Percentiles rank a stretch among this genome's conserved stretches.
These are phyloP conservation scores for Nycticorax nycticorax DNA, from an alignment of 2,113 vertebrate species.

Conservation along the genomic window DNA sequence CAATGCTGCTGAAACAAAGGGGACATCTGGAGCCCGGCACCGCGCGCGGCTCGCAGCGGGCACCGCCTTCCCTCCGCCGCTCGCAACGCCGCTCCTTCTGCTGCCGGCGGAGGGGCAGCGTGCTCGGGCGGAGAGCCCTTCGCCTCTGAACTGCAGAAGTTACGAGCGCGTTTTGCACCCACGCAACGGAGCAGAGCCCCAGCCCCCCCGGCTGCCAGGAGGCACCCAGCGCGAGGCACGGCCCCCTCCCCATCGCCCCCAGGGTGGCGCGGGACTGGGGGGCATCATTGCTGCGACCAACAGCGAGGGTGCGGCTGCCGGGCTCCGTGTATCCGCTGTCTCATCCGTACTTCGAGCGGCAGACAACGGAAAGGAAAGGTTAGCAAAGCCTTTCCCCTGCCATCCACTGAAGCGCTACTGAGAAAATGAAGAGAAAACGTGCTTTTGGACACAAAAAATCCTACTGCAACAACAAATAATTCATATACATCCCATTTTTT, in stretches of 20 bases:
- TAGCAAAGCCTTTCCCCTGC: background rate
- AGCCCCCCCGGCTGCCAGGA: rapidly evolving
- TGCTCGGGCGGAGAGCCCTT: background rate
- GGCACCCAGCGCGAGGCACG: rapidly evolving
- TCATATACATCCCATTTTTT: slow-evolving; percentile 7
- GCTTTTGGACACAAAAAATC: background rate
- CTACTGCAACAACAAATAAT: background rate
- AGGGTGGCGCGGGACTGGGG: rapidly evolving
- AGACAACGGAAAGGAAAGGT: background rate
- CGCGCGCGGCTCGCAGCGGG: background rate
- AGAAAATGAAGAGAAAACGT: background rate
- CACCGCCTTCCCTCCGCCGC: background rate
- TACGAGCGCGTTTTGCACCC: rapidly evolving
- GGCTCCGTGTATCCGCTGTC: rapidly evolving
- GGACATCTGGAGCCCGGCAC: slow-evolving; percentile 35
- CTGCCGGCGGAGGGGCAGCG: background rate
- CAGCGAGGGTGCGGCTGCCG: background rate
- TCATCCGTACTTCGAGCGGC: rapidly evolving
- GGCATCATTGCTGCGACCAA: rapidly evolving
- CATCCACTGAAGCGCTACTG: rapidly evolving
- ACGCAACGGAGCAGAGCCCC: rapidly evolving
- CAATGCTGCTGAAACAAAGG: slow-evolving; percentile 18
- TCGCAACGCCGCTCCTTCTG: background rate
- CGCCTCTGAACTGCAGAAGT: background rate
- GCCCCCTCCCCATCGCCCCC: background rate